phyloP scores from a whole-genome alignment of 64 coral and sea anemone genomes.

The Pachyseris speciosa region DNA sequence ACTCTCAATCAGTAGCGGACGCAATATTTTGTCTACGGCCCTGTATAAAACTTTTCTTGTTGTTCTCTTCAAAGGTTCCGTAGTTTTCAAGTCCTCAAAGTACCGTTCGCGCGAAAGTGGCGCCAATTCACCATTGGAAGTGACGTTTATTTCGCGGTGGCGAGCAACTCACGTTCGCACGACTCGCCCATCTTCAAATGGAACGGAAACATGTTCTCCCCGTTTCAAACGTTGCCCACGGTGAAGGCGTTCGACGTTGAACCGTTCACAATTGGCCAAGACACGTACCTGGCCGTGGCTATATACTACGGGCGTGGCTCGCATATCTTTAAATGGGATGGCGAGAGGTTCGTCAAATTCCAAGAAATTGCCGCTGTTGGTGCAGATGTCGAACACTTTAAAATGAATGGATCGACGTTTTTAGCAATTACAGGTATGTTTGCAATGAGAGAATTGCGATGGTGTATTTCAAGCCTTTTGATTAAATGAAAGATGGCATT shows the following conservation, averaged over 20 bases:
- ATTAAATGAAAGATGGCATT: no score
- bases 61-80: constrained; percentile 56
- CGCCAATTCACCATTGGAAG: constrained; percentile 67
- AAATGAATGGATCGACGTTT: constrained; percentile 71
- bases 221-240: constrained; percentile 64
- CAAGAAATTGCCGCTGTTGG: constrained; percentile 82
- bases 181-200: constrained; percentile 81
- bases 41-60: not conserved
- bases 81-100: constrained; percentile 79
- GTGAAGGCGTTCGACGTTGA: constrained; percentile 82
- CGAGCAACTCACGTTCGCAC: constrained; percentile 65
- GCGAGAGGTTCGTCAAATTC: constrained; percentile 71
- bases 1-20: not conserved
- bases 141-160: constrained; percentile 73
- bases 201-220: constrained; percentile 71
- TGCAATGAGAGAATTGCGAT: no score
- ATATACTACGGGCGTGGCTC: constrained; percentile 68
- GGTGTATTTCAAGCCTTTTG: no score
- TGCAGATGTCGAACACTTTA: constrained; percentile 81
- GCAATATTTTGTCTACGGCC: not conserved
- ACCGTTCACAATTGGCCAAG: constrained; percentile 72
- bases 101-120: constrained; percentile 83
- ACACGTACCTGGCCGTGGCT: constrained; percentile 72
- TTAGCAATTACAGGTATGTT: constrained; percentile 83
- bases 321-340: constrained; percentile 91